Percentiles rank a stretch among this genome's conserved stretches.
phyloP scores from a whole-genome alignment of 2,113 vertebrate species.

The Dasyurus viverrinus region DNA sequence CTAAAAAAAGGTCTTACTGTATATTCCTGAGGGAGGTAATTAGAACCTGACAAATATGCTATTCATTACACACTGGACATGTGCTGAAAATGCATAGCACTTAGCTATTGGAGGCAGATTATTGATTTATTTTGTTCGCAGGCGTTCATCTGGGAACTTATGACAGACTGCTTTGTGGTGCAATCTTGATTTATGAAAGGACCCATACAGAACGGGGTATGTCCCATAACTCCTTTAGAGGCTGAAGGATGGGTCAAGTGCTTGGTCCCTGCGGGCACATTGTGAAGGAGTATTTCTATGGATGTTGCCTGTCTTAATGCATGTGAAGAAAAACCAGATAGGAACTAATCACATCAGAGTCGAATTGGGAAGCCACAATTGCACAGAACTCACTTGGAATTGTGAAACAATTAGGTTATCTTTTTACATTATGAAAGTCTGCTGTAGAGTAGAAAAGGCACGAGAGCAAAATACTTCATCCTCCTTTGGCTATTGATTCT shows the following conservation, averaged over 20 bases:
- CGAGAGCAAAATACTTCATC: fast-evolving
- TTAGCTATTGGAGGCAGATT: fast-evolving
- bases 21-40: background rate
- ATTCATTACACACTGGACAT: background rate
- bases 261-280: background rate
- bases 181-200: background rate
- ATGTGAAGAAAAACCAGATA: background rate
- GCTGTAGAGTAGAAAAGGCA: background rate
- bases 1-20: fast-evolving
- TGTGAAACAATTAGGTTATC: background rate
- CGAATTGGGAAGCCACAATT: background rate
- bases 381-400: background rate
- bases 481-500: background rate
- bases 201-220: background rate
- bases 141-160: background rate
- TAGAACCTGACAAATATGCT: background rate
- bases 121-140: background rate
- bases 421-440: background rate
- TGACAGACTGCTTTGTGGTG: background rate
- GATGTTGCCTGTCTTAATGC: background rate
- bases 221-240: background rate
- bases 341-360: background rate
- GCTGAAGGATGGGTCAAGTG: fast-evolving
- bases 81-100: background rate
- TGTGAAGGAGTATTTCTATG: background rate